These are phyloP conservation scores for Agapornis roseicollis DNA, from an alignment of 2,113 vertebrate genomes.

Conservation along the genomic window DNA sequence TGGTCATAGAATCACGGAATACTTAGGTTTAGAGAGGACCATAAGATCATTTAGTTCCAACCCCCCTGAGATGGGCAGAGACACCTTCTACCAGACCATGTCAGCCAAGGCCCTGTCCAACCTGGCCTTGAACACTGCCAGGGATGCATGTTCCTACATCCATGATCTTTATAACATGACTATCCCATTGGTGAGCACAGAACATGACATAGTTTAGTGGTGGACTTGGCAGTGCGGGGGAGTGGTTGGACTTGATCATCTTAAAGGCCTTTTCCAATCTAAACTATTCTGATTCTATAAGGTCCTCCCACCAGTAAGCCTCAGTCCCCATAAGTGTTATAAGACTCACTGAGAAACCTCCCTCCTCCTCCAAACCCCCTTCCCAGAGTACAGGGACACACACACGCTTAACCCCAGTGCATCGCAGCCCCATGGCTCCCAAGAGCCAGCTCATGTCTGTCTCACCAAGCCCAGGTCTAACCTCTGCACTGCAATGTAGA, in stretches of 20 bases:
- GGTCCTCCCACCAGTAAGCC: background rate
- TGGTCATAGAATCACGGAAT: background rate
- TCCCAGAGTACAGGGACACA: background rate
- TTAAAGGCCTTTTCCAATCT: background rate
- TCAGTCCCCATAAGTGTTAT: background rate
- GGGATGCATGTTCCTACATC: background rate
- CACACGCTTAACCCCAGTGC: background rate
- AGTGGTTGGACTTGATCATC: background rate
- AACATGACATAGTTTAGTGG: background rate
- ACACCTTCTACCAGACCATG: background rate
- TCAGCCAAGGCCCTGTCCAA: background rate
- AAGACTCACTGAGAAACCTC: background rate
- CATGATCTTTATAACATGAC: background rate
- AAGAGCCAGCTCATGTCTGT: background rate
- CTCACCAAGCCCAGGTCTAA: slow-evolving; percentile 21
- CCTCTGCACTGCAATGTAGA: slow-evolving; percentile 26
- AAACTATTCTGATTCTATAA: background rate
- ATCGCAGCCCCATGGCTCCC: accelerated
- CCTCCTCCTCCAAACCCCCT: background rate
- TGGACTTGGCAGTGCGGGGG: background rate
- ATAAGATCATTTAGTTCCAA: background rate
- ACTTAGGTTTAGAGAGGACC: background rate
- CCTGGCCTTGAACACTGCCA: background rate
- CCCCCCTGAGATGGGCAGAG: background rate
- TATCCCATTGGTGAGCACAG: background rate